phyloP scores from a whole-genome alignment of 1,140 invertebrate species.

The Drosophila tropicalis region DNA sequence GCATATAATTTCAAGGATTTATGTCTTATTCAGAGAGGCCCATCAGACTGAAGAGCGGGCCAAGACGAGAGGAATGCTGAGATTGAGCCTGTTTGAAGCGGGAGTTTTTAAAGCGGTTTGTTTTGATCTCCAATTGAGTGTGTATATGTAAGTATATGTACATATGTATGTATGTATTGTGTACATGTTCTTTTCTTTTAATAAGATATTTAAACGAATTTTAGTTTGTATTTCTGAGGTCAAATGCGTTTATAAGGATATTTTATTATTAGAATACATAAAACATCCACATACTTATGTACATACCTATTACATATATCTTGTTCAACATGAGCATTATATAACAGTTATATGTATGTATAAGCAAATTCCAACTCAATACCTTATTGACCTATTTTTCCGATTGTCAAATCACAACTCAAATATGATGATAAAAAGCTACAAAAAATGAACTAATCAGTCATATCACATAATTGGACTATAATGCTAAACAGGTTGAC shows the following conservation, averaged over 20 bases:
- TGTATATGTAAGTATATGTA: too few relatives aligned
- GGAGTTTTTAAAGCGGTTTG: slow-evolving; percentile 35
- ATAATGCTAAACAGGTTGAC: slow-evolving; percentile 29
- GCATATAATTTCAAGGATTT: slow-evolving; percentile 66
- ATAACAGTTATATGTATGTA: too few relatives aligned
- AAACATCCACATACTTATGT: too few relatives aligned
- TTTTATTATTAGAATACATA: too few relatives aligned
- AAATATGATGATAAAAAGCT: slow-evolving; percentile 5
- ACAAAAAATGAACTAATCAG: slow-evolving; percentile 19
- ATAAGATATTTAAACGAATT: neutral
- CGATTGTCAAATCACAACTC: neutral
- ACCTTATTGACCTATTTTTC: slow-evolving; percentile 45
- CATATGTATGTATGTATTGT: slow-evolving; percentile 1
- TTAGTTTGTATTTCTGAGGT: too few relatives aligned
- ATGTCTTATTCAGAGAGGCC: slow-evolving; percentile 61
- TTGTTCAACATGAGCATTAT: neutral
- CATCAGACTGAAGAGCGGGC: slow-evolving; percentile 15
- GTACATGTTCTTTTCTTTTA: neutral
- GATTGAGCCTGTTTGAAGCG: slow-evolving; percentile 22
- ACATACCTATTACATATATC: too few relatives aligned
- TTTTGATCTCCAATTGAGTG: slow-evolving; percentile 37
- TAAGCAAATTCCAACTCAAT: neutral
- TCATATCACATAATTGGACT: slow-evolving; percentile 24
- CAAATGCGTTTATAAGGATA: neutral
- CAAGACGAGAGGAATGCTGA: slow-evolving; percentile 2